Evolutionary conservation across 2,797 vertebrate genomes (phyloP), one percentile per base, ranked within the genome.

Genomic region (Periparus ater): DNA sequence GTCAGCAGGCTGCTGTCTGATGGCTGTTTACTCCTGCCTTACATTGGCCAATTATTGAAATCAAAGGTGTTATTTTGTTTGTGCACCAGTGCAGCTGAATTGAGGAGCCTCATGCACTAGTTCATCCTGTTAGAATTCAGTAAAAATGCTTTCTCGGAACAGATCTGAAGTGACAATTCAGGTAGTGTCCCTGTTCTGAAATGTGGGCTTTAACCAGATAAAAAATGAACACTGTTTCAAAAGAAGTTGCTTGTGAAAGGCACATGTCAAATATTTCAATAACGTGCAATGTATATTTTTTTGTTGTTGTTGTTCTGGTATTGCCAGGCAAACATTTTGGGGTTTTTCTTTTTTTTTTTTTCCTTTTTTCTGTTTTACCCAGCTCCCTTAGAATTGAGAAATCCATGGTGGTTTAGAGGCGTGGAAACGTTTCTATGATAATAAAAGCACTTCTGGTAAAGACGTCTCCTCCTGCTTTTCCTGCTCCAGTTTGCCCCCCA

Each of bases 381-480:
- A 26, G 19, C 83, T 97, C 63, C 93, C 71, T 96, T 83, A 79
- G 85, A 74, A 93, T 58, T 88, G 93, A 95, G 81, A 89, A 85
- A 88, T 55, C 71, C 53, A 5, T 48, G 84, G 82, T 95, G 97
- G 96, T 38, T 40, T 51, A 83, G 89, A 84, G 90, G 95, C 91
- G 62, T 84, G 92, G 93, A 57, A 89, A 73, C 32, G 2, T 93
- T 91, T 89, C 26, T 81, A 2, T 84, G 67, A 93, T 95, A 94
- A 96, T 96, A 96, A 96, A 96, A 94, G 92, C 95, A 60, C 85
- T 96, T 91, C 65, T 92, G 92, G 44, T 77, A 84, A 93, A 89
- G 77, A 6, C 42, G 27, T 71, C 89, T 91, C 86, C 32, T 57
- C 22, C 45, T 32, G 92, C 48, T 76, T 97, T 91, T 96, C 13